Evolutionary conservation across 2,113 vertebrate species (phyloP), one percentile per base, ranked within the genome.

Genomic region (Falco punctatus): DNA sequence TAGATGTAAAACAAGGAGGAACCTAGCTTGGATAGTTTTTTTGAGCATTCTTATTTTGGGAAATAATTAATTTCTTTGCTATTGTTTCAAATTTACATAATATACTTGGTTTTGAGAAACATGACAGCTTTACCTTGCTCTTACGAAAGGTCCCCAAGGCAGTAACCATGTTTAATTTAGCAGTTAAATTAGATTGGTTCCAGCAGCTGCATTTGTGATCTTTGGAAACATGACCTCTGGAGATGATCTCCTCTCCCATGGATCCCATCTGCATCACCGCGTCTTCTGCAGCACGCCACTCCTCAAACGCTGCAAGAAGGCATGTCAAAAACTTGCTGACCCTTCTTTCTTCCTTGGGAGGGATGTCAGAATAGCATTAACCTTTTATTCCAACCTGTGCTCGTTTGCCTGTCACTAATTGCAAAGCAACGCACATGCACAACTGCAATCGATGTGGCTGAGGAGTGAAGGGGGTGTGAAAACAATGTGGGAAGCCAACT

Each of bases 161-260:
- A 90, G 40, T n/a, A 67, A 44, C 81, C 64, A 9, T 61, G 49
- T 81, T 97, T 96, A 89, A 91, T 90, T 95, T 87, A 92, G 82
- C 90, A 66, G 62, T 92, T 87, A 92, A 92, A 90, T 93, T 72
- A 87, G 72, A 83, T 88, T 72, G 66, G 24, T 94, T 90, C 88
- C 75, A 95, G 84, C 54, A 94, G 89, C 62, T 92, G 51, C 62
- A 52, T 54, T 87, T 75, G 15, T 58, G 73, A 84, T 91, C 52
- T 73, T 90, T 33, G 65, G 81, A 64, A 79, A 32, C 30, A 6
- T 55, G 77, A 92, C 85, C 67, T 40, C 80, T 77, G 58, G 83
- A 79, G 62, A 81, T 15, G 24, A 81, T 64, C 42, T 82, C 44
- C 62, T 67, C 75, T 84, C 81, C 24, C 84, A 10, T 5, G 2